Evolutionary conservation across 2,113 vertebrate species (phyloP).

Genomic region (Andinoacara biseriatus): DNA sequence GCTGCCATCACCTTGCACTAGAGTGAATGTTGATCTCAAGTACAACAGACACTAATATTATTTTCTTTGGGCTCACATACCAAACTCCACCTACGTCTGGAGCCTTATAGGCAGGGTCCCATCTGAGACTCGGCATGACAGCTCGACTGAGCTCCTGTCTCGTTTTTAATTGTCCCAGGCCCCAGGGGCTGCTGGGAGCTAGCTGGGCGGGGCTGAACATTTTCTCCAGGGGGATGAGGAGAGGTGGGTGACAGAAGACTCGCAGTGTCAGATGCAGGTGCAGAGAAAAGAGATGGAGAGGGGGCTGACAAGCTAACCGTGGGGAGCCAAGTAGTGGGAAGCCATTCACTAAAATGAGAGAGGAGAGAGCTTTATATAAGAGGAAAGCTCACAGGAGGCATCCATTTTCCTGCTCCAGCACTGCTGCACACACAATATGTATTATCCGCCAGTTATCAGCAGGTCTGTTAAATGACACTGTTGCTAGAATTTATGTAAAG

Average conservation of each 20-base stretch:
- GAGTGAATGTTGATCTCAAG: slow-evolving; percentile 60
- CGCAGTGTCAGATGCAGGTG: slow-evolving; percentile 74
- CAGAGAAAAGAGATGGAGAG: slow-evolving; percentile 59
- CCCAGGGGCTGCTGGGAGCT: slow-evolving; percentile 72
- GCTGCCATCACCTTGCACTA: slow-evolving; percentile 56
- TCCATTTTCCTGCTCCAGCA: slow-evolving; percentile 40
- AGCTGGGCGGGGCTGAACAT: slow-evolving; percentile 55
- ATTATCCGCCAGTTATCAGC: slow-evolving; percentile 54
- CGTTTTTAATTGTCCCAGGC: slow-evolving; percentile 72
- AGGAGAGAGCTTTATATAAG: slow-evolving; percentile 62
- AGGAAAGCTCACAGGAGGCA: slow-evolving; percentile 50
- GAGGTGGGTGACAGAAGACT: slow-evolving; percentile 66
- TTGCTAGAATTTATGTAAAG: slow-evolving; percentile 32
- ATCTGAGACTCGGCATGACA: slow-evolving; percentile 54
- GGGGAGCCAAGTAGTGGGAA: slow-evolving; percentile 63
- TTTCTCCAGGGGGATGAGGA: slow-evolving; percentile 42
- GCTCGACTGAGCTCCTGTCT: slow-evolving; percentile 61
- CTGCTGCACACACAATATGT: slow-evolving; percentile 34
- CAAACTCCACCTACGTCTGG: slow-evolving; percentile 16
- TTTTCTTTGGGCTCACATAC: slow-evolving; percentile 43
- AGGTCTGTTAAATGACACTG: slow-evolving; percentile 28
- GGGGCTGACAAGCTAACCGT: slow-evolving; percentile 55
- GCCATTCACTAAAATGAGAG: slow-evolving; percentile 52
- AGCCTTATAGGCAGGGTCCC: slow-evolving; percentile 37
- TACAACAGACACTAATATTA: slow-evolving; percentile 51